Evolutionary conservation across 2,888 invertebrate species (phyloP), one percentile per base, ranked within the genome.

Genomic region (Coleophora deauratella): DNA sequence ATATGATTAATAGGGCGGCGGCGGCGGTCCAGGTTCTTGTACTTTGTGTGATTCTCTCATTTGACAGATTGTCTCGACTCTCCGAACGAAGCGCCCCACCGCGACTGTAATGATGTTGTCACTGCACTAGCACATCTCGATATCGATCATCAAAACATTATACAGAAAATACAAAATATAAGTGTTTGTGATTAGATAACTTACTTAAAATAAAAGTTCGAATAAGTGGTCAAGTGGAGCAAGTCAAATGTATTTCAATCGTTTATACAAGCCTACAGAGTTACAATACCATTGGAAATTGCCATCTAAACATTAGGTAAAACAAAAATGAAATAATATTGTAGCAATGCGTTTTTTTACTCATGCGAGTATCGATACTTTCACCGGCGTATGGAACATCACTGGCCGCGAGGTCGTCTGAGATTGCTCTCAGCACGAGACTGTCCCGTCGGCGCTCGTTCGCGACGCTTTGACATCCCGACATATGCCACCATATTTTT

Each of bases 341-440:
- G 3, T 21, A 21, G 21, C 6, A 6, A 21, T 21, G 21, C 21
- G 6, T 21, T 3, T 21, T 21, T 3, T 21, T 4, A 6, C 6
- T 21, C 21, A 3, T 4, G 38, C 11, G 40, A 11, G 35, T 42
- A 61, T 68, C 64, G 62, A 64, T 55, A 59, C 49, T 54, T 59
- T 51, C 55, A 50, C 57, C 41, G 37, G 13, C 15, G 31, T 11
- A 12, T 41, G 28, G 6, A 38, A 47, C 81, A 69, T 58, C 78
- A 55, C 73, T 79, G 72, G 41, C 14, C 49, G 51, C 63, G 70
- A 71, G 77, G 74, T 79, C 71, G 74, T 59, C 69, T 68, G 61
- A 82, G 82, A 85, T 85, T 85, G 72, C 84, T 84, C 85, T 80
- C 85, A 85, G 85, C 85, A 85, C 81, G 85, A 84, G 79, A 82